Percentiles rank a stretch among this genome's conserved stretches.
Evolutionary conservation across 92 coral and sea anemone species (phyloP).

Genomic region (Umimayanthus kanabou): DNA sequence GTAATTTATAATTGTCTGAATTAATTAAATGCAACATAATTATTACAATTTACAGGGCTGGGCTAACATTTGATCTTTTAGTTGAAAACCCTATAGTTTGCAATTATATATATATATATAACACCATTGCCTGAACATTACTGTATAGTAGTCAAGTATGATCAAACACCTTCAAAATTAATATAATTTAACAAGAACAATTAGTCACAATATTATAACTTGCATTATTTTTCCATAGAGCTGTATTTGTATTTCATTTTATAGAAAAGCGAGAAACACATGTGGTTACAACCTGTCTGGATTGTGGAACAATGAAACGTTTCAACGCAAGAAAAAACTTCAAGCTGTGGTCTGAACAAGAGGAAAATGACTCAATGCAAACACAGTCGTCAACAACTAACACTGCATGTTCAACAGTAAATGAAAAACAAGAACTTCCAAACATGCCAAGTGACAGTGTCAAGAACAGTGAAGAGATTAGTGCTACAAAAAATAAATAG

Average conservation of each 20-base stretch:
- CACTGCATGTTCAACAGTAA: not conserved
- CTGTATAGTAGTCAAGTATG: no score
- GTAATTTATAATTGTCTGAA: no score
- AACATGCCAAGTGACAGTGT: not conserved
- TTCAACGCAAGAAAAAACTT: conserved; percentile 72
- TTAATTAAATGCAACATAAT: no score
- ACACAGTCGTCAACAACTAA: not conserved
- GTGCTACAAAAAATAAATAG: not conserved
- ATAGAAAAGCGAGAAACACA: conserved; percentile 78
- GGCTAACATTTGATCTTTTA: no score
- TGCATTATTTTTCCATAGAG: not conserved
- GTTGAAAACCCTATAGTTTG: no score
- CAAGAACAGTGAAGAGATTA: not conserved
- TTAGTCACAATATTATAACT: no score
- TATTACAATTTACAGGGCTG: no score
- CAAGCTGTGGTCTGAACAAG: conserved; percentile 75
- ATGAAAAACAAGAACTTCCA: conserved; percentile 11
- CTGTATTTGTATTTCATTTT: not conserved
- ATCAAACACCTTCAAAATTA: no score
- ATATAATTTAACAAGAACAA: no score
- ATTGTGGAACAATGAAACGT: conserved; percentile 81
- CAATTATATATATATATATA: no score
- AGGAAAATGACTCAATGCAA: not conserved
- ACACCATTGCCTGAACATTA: no score
- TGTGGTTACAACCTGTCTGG: conserved; percentile 76